Conservation (phyloP, 2,113 vertebrate genomes). For the Arizona elegans region DNA sequence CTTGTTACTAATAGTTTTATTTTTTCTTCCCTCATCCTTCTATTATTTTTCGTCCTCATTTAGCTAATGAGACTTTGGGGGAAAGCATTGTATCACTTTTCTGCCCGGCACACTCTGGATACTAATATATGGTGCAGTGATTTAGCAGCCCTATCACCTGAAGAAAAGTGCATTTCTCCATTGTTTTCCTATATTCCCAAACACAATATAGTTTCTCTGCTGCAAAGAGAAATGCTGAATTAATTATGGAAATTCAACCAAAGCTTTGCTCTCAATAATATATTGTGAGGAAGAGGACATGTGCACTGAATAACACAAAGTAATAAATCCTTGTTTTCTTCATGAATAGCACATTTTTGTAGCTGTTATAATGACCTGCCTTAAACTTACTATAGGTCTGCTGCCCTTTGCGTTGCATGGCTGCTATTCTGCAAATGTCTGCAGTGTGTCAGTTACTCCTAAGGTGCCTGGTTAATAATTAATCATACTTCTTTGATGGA, state of each 20-base stretch:
- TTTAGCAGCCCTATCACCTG: not conserved
- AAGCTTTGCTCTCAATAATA: not conserved
- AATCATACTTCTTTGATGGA: slow-evolving; percentile 37
- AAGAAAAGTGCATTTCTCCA: not conserved
- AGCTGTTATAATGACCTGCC: not conserved
- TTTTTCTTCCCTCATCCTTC: not conserved
- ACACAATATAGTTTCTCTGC: not conserved
- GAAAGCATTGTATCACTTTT: not conserved
- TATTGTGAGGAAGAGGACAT: not conserved
- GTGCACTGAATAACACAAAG: not conserved
- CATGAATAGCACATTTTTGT: slow-evolving; percentile 13
- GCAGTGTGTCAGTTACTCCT: not conserved
- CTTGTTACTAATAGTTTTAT: not conserved
- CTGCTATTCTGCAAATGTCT: slow-evolving; percentile 26
- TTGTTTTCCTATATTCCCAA: not conserved
- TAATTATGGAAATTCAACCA: not conserved
- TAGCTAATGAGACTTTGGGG: not conserved
- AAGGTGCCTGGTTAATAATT: slow-evolving; percentile 26
- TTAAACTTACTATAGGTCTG: not conserved
- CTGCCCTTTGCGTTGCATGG: slow-evolving; percentile 27
- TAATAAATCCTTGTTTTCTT: not conserved
- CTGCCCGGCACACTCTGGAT: not conserved
- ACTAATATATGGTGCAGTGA: not conserved
- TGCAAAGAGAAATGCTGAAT: not conserved
- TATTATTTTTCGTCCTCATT: not conserved